These are phyloP conservation scores for Aegotheles bennettii DNA, from an alignment of 2,113 vertebrate species.

Conservation along the genomic window DNA sequence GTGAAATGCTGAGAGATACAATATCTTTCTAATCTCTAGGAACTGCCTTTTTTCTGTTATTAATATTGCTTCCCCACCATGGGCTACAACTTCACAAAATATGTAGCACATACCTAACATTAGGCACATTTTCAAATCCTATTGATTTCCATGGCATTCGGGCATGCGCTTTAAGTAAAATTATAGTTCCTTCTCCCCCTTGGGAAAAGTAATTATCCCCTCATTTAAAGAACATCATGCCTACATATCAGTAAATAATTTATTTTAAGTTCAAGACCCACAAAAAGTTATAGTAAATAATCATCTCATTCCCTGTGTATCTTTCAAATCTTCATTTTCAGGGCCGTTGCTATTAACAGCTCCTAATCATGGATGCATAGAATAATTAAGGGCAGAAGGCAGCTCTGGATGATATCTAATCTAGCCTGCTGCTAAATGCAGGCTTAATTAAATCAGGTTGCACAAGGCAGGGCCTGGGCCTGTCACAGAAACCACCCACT, in stretches of 20 bases:
- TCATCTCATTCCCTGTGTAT: background rate
- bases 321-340: conserved; percentile 12
- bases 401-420: background rate
- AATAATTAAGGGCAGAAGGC: conserved; percentile 33
- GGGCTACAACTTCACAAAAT: background rate
- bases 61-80: background rate
- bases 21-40: conserved; percentile 23
- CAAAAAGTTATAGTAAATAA: background rate
- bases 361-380: conserved; percentile 21
- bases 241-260: background rate
- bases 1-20: conserved; percentile 32
- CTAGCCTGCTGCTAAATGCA: background rate
- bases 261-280: background rate
- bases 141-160: background rate
- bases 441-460: background rate
- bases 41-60: conserved; percentile 30
- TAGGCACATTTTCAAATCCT: background rate
- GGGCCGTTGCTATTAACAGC: background rate
- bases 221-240: background rate
- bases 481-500: background rate
- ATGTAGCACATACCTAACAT: background rate
- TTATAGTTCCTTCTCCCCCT: background rate
- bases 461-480: background rate
- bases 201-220: background rate
- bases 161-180: background rate